A percentile compares a stretch with the other conserved stretches of the same genome.
Evolutionary conservation across 2,113 vertebrate genomes (phyloP).

Genomic region (Chloroceryle aenea): DNA sequence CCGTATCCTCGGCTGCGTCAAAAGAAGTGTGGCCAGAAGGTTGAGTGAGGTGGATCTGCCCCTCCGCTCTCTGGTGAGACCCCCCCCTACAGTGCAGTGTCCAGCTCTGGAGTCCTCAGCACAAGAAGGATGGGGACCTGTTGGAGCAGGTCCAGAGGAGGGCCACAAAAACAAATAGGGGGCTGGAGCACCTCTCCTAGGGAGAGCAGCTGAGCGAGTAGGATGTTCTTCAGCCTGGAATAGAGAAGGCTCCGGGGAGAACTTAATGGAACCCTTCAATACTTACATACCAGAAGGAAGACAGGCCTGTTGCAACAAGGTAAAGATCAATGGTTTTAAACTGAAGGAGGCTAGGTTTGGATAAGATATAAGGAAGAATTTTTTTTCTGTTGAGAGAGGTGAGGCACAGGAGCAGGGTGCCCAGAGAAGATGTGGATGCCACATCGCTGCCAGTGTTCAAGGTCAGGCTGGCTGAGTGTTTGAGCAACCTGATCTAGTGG

Average conservation of each 20-base stretch:
- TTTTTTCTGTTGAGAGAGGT: not conserved
- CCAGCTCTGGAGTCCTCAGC: not conserved
- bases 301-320: not conserved
- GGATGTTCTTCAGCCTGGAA: not conserved
- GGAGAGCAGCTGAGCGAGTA: not conserved
- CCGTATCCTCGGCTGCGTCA: rapidly evolving
- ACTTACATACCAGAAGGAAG: not conserved
- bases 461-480: not conserved
- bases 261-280: not conserved
- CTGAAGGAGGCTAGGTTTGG: not conserved
- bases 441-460: not conserved
- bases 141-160: rapidly evolving
- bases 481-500: rapidly evolving
- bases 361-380: rapidly evolving
- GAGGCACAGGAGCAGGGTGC: not conserved
- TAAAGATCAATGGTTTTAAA: not conserved
- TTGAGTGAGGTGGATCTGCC: rapidly evolving
- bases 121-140: rapidly evolving
- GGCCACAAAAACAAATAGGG: too few relatives aligned
- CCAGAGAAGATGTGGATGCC: rapidly evolving
- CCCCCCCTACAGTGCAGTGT: rapidly evolving
- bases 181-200: too few relatives aligned
- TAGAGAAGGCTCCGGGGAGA: not conserved
- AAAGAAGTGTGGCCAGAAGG: rapidly evolving
- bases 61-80: rapidly evolving